Percentiles rank a stretch among this genome's conserved stretches.
These are phyloP conservation scores for Zaprionus lachaisei DNA, from an alignment of 1,140 invertebrate species.

Conservation along the genomic window DNA sequence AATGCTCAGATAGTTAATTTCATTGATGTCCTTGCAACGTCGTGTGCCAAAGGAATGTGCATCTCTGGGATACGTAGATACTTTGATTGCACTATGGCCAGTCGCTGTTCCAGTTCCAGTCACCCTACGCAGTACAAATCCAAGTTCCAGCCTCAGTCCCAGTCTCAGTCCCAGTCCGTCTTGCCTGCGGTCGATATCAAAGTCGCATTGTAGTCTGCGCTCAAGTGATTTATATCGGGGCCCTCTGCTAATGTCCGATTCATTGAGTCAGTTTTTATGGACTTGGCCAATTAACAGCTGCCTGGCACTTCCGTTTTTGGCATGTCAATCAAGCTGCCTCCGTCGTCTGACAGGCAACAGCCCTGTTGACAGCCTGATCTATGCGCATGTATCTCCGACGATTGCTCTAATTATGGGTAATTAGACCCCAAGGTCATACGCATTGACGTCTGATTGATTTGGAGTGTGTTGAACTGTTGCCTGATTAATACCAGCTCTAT, in stretches of 20 bases:
- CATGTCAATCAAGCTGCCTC: constrained; percentile 34
- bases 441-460: constrained; percentile 40
- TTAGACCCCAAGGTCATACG: constrained; percentile 33
- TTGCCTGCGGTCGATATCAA: constrained; percentile 65
- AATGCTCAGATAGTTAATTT: constrained; percentile 52
- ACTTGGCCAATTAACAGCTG: constrained; percentile 78
- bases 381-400: constrained; percentile 16
- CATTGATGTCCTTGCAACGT: constrained; percentile 74
- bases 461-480: constrained; percentile 23
- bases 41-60: constrained; percentile 62
- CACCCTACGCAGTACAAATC: too few species aligned
- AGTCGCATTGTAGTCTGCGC: constrained; percentile 37
- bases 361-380: constrained; percentile 59
- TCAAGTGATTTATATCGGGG: constrained; percentile 63
- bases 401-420: constrained; percentile 50
- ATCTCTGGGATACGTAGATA: constrained; percentile 16
- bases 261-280: constrained; percentile 67
- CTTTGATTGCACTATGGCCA: neutral
- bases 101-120: neutral
- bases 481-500: constrained; percentile 23
- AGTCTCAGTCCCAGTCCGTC: neutral
- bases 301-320: constrained; percentile 63
- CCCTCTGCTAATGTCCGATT: constrained; percentile 22
- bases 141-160: too few species aligned
- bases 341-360: constrained; percentile 6